Conservation (phyloP, 2,113 vertebrate species). For the Paramormyrops kingsleyae region DNA sequence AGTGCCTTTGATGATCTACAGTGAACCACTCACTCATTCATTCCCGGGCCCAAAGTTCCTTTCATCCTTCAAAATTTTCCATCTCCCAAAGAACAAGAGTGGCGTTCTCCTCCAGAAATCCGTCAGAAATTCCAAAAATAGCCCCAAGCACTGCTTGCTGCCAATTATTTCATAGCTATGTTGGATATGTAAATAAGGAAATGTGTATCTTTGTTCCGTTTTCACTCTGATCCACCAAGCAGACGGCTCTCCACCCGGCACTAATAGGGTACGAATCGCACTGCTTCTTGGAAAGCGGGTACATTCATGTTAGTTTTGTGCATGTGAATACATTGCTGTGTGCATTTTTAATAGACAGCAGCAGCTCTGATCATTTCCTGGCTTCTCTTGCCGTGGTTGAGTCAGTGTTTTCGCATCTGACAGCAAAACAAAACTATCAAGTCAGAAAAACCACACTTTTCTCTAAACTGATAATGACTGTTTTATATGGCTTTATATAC, state of each 20-base stretch:
- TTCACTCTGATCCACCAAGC: background rate
- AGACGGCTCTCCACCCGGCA: background rate
- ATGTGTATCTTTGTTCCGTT: background rate
- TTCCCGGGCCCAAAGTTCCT: background rate
- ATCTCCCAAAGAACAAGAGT: conserved; percentile 2
- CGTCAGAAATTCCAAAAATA: conserved; percentile 13
- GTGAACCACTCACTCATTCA: background rate
- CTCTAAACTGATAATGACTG: background rate
- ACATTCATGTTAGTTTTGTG: background rate
- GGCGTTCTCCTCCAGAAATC: conserved; percentile 1
- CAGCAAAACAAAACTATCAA: background rate
- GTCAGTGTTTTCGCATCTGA: background rate
- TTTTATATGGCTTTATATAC: background rate
- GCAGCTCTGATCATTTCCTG: background rate
- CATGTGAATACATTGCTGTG: conserved; percentile 2
- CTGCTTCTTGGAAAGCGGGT: background rate
- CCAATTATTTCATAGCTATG: conserved; percentile 14
- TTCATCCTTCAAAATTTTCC: conserved; percentile 9
- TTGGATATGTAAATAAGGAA: conserved; percentile 17
- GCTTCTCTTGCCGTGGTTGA: background rate
- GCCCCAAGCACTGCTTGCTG: background rate
- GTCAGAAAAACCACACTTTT: background rate
- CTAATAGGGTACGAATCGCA: background rate
- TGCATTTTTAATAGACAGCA: background rate
- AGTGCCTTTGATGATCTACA: background rate